These are phyloP conservation scores for Dicentrarchus labrax DNA, from an alignment of 2,113 vertebrate species.

Conservation along the genomic window DNA sequence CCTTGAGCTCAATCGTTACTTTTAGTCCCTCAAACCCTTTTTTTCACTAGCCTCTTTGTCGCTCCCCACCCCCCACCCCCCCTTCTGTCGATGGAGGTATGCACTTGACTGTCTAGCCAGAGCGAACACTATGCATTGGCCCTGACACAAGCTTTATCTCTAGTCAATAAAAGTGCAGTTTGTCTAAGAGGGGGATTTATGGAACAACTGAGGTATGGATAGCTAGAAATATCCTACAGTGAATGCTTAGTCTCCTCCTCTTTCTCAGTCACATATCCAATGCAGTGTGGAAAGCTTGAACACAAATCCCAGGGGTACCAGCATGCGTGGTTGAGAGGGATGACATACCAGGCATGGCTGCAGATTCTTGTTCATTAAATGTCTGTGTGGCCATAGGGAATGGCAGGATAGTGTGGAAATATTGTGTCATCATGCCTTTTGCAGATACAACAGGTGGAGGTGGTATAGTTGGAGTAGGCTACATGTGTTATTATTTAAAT, in stretches of 20 bases:
- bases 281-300: slow-evolving; percentile 57
- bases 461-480: neutral
- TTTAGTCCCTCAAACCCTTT: slow-evolving; percentile 65
- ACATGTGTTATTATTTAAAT: neutral
- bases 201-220: slow-evolving; percentile 73
- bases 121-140: slow-evolving; percentile 26
- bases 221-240: slow-evolving; percentile 70
- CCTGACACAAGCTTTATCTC: slow-evolving; percentile 40
- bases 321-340: slow-evolving; percentile 58
- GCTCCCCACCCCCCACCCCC: slow-evolving; percentile 59
- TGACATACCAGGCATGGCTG: slow-evolving; percentile 79
- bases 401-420: slow-evolving; percentile 24
- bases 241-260: slow-evolving; percentile 52
- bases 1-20: slow-evolving; percentile 39
- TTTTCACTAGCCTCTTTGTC: slow-evolving; percentile 57
- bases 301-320: slow-evolving; percentile 46
- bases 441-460: slow-evolving; percentile 38
- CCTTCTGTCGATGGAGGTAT: slow-evolving; percentile 54
- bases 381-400: slow-evolving; percentile 56
- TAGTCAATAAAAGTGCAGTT: slow-evolving; percentile 63
- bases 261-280: slow-evolving; percentile 31
- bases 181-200: slow-evolving; percentile 62
- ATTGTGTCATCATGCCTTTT: slow-evolving; percentile 30
- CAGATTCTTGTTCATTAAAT: slow-evolving; percentile 82
- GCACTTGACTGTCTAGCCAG: slow-evolving; percentile 66